These are phyloP conservation scores for Cylindroiulus punctatus DNA, from an alignment of 2,888 invertebrate genomes.

Conservation along the genomic window DNA sequence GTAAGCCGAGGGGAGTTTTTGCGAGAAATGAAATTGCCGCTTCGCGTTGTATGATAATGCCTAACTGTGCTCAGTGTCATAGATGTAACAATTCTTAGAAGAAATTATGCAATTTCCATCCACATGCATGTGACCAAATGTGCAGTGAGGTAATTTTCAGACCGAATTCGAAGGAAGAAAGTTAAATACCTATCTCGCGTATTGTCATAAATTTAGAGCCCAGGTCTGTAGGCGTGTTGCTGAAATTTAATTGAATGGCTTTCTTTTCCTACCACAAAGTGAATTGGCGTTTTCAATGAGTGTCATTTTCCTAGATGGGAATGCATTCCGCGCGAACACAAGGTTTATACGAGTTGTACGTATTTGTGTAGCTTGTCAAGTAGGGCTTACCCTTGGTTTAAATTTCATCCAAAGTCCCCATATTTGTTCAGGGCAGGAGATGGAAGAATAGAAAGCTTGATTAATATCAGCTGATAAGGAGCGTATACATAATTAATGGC, in stretches of 20 bases:
- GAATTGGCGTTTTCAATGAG: background rate
- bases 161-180: background rate
- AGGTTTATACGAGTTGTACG: background rate
- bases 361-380: background rate
- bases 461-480: background rate
- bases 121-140: background rate
- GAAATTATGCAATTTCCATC: background rate
- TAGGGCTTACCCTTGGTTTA: background rate
- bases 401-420: background rate
- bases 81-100: background rate
- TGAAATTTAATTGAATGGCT: conserved; percentile 14
- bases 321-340: background rate
- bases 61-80: background rate
- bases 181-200: background rate
- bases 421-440: background rate
- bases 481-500: background rate
- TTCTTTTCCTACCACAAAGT: background rate
- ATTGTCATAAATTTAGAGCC: background rate
- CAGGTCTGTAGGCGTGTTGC: too few relatives aligned
- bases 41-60: too few relatives aligned
- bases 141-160: background rate
- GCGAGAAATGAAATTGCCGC: too few relatives aligned
- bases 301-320: background rate
- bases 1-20: too few relatives aligned
- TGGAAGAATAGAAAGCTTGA: background rate